Conservation (phyloP, 2,888 invertebrate species). For the Frankliniella intonsa region DNA sequence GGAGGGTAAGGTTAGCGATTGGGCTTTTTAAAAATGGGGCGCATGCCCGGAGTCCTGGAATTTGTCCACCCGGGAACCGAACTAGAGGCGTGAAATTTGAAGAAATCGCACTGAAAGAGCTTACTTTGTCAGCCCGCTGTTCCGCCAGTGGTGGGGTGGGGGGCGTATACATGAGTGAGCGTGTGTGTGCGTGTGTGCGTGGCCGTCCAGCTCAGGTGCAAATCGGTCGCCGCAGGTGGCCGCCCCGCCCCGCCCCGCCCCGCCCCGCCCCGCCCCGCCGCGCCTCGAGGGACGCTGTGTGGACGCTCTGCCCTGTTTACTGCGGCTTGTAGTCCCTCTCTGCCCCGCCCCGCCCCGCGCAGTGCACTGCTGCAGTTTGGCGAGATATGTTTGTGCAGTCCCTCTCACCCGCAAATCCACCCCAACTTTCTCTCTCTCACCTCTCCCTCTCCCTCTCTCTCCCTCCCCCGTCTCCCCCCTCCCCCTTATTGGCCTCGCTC, state of each 20-base stretch:
- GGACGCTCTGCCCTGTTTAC: too few relatives aligned
- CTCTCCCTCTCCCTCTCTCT: not conserved
- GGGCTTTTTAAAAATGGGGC: too few relatives aligned
- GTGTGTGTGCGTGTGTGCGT: too few relatives aligned
- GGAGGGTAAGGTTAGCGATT: too few relatives aligned
- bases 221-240: not conserved
- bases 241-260: too few relatives aligned
- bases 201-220: not conserved
- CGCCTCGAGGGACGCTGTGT: not conserved
- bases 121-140: too few relatives aligned
- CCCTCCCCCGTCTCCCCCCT: not conserved
- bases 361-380: not conserved
- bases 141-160: too few relatives aligned
- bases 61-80: too few relatives aligned
- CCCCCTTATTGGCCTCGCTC: not conserved
- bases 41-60: too few relatives aligned
- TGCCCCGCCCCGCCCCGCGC: not conserved
- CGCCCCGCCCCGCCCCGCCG: not conserved
- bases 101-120: too few relatives aligned
- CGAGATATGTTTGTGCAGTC: not conserved
- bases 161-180: too few relatives aligned
- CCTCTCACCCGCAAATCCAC: not conserved
- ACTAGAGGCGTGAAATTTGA: too few relatives aligned
- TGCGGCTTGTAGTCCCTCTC: not conserved
- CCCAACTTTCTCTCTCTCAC: not conserved